Evolutionary conservation across 2,888 invertebrate species (phyloP), one percentile per base, ranked within the genome.

Genomic region (Chesias legatella): DNA sequence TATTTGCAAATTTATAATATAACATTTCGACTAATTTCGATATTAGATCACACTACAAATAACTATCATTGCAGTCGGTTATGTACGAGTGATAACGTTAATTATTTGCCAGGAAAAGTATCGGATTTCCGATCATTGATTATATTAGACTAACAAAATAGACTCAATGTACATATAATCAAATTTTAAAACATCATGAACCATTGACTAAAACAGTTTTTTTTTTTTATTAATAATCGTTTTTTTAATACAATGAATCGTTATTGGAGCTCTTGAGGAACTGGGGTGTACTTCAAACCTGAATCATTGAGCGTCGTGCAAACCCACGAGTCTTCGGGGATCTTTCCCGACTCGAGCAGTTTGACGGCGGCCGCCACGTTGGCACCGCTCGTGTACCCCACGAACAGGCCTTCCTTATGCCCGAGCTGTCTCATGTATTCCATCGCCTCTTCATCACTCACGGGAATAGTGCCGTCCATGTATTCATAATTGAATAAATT

Each of bases 311-410:
- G 74, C 2, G 71, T 23, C 4, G 86, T 86, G 1, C 85, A 83
- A 1, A 86, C 76, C 79, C 86, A 86, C 1, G 88, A 69, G 48
- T 84, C 78, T 21, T 71, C 52, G 0, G 83, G 78, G 10, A 88
- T 45, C 37, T 56, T 52, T 0, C 88, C 86, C 1, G 85, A 84
- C 28, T 79, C 56, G 42, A 88, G 48, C 23, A 88, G 63, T 34
- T 79, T 75, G 3, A 83, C 79, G 0, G 86, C 85, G 0, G 84
- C 88, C 3, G 85, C 85, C 5, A 85, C 76, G 40, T 86, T 86
- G 1, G 85, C 86, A 0, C 76, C 88, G 36, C 85, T 85, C 3
- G 88, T 86, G 52, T 83, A 88, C 3, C 86, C 86, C 21, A 85
- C 81, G 48, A 73, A 88, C 42, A 88, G 42, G 8, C 86, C 86